Conservation (phyloP, 2,113 vertebrate genomes). For the Vidua chalybeata region DNA sequence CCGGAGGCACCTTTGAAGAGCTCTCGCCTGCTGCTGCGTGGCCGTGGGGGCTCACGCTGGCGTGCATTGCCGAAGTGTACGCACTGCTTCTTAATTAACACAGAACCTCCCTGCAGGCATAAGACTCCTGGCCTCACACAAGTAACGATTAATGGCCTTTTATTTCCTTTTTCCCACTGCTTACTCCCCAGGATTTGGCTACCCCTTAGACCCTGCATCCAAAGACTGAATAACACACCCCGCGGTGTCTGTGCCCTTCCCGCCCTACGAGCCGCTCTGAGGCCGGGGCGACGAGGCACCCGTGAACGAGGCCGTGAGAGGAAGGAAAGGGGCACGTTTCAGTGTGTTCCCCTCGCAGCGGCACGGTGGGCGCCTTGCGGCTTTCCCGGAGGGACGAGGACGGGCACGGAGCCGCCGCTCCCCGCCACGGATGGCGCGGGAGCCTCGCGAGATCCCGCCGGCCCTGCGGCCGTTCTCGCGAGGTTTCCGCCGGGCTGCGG, state of each 20-base stretch:
- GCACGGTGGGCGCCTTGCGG: rapidly evolving
- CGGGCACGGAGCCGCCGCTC: rapidly evolving
- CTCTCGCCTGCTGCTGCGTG: rapidly evolving
- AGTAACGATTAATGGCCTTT: rapidly evolving
- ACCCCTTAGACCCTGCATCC: neutral
- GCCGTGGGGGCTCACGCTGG: neutral
- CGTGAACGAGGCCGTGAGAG: too few species aligned
- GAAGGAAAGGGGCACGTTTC: rapidly evolving
- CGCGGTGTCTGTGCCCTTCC: neutral
- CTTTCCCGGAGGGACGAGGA: rapidly evolving
- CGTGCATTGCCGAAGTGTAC: rapidly evolving
- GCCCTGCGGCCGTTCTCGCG: neutral
- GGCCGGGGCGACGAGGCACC: neutral
- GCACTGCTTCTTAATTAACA: too few species aligned
- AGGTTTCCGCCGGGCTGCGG: neutral
- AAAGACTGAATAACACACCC: rapidly evolving
- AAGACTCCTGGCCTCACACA: rapidly evolving
- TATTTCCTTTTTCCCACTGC: neutral
- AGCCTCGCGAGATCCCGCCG: neutral
- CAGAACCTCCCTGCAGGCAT: neutral
- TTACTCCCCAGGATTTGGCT: neutral
- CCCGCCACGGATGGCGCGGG: rapidly evolving
- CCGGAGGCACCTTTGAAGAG: too few species aligned
- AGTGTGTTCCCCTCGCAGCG: rapidly evolving
- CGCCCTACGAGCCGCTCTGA: neutral